Base-by-base conservation (phyloP, 2,113 vertebrate genomes). In the Neofelis nebulosa region DNA sequence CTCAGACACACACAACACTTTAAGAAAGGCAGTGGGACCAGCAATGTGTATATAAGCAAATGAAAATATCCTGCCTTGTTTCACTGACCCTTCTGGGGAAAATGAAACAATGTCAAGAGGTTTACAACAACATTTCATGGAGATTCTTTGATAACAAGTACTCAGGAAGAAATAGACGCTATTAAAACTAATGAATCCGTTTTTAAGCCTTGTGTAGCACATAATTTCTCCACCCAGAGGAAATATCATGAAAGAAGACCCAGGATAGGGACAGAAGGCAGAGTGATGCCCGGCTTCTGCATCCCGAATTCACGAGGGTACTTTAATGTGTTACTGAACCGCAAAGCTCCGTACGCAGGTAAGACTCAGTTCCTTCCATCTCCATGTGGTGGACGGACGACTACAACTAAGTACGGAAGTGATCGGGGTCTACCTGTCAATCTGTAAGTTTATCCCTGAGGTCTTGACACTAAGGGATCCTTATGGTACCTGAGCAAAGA, bases 401-500 rank as follows among this genome's bases (percentile, higher is more conserved):
- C n/a, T 7, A 45, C 0, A 2, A n/a, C 2, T 18, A 29, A 88
- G 76, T 1, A 29, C 63, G 6, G 25, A 85, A 79, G 38, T 11
- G 10, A 31, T 63, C 0, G 5, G 36, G 61, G 14, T 66, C 38
- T 71, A 52, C 15, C 71, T 0, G 2, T 61, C 33, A 76, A 18
- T 61, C 21, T 63, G 2, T 71, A 63, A 79, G 73, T 38, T 50
- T 4, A 76, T 5, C 36, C 79, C 79, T 50, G n/a, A 84, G 63
- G 55, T 14, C 83, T 9, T 38, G 19, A 83, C 76, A 38, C 73
- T 33, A 91, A 83, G 50, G 14, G 55, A 68, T 4, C 9, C 21
- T 33, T 12, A 16, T 0, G 1, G 23, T 13, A 52, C 12, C 0
- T 4, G 36, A 21, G 4, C 36, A 31, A 25, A 74, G 50, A 73